Evolutionary conservation across 2,888 invertebrate species (phyloP).

Genomic region (Stenodema calcarata): DNA sequence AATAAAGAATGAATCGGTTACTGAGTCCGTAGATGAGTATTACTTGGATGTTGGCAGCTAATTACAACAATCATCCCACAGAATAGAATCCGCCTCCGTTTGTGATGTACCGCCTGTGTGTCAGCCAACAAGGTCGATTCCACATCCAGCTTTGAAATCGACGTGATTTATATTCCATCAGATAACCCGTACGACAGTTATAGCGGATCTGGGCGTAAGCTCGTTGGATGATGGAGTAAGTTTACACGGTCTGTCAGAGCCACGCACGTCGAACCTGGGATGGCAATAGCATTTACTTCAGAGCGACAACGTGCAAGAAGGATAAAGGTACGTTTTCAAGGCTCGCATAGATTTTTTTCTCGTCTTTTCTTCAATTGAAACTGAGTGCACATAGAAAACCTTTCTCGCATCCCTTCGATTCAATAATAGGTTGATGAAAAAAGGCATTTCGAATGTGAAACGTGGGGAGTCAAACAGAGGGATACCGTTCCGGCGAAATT

Average conservation of each 20-base stretch:
- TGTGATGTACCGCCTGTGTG: background rate
- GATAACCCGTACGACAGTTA: background rate
- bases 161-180: background rate
- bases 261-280: background rate
- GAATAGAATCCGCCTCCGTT: background rate
- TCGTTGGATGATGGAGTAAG: background rate
- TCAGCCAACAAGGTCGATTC: background rate
- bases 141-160: background rate
- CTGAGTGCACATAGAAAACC: background rate
- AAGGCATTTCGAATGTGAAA: background rate
- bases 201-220: background rate
- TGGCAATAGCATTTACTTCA: background rate
- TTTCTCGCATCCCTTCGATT: background rate
- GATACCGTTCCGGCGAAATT: background rate
- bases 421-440: background rate
- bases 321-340: background rate
- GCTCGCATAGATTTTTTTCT: background rate
- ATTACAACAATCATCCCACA: background rate
- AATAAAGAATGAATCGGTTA: too few relatives aligned
- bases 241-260: background rate
- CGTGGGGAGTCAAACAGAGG: background rate
- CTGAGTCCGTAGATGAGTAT: too few relatives aligned
- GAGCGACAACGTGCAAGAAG: background rate
- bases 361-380: background rate
- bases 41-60: too few relatives aligned